Percentiles rank a stretch among this genome's conserved stretches.
Conservation (phyloP, 2,888 invertebrate species). For the Ischnura elegans region DNA sequence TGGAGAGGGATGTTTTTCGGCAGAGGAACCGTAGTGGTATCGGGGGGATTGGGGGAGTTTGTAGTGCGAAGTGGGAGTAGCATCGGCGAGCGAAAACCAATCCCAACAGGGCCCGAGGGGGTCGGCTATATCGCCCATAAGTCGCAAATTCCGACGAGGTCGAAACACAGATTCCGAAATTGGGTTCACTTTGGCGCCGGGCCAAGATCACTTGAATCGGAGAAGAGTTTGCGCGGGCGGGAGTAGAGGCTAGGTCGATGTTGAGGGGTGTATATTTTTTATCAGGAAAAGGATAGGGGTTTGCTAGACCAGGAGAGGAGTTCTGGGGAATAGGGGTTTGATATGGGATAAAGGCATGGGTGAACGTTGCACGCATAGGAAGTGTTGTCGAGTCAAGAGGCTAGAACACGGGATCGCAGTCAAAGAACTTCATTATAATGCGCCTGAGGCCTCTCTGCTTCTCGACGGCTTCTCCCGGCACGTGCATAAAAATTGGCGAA, state of each 20-base stretch:
- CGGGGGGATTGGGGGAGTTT: not conserved
- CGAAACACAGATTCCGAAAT: conserved; percentile 48
- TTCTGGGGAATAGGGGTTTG: too few relatives aligned
- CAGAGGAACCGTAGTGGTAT: not conserved
- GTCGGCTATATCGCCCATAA: conserved; percentile 16
- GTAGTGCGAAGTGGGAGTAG: not conserved
- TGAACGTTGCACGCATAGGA: not conserved
- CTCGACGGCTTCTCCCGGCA: not conserved
- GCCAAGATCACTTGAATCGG: conserved; percentile 27
- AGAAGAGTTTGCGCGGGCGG: not conserved
- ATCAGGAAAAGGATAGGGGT: too few relatives aligned
- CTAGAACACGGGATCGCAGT: not conserved
- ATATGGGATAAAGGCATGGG: not conserved
- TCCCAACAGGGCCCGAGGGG: not conserved
- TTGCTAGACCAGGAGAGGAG: too few relatives aligned
- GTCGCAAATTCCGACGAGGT: conserved; percentile 46
- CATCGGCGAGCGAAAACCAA: not conserved
- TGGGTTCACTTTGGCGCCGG: conserved; percentile 24
- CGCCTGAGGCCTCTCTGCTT: not conserved
- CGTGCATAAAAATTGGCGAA: not conserved
- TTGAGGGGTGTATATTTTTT: not conserved
- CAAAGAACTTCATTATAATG: not conserved
- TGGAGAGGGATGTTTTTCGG: not conserved
- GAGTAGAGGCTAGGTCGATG: not conserved
- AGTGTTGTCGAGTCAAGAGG: not conserved